Conservation (phyloP, 2,113 vertebrate genomes). For the Halichoeres trimaculatus region DNA sequence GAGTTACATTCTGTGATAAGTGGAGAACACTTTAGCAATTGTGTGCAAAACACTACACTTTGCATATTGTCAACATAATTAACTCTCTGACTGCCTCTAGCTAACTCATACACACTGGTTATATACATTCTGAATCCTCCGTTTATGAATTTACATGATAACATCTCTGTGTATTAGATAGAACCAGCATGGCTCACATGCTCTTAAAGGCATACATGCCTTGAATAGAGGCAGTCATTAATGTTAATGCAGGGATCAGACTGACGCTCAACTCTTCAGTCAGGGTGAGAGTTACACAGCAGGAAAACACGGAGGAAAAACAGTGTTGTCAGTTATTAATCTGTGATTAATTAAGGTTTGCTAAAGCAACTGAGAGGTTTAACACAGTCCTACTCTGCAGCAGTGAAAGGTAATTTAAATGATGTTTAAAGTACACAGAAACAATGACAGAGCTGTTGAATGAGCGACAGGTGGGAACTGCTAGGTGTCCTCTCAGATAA, state of each 20-base stretch:
- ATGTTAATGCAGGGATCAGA: slow-evolving; percentile 20
- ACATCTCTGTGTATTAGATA: background rate
- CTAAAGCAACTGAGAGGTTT: slow-evolving; percentile 21
- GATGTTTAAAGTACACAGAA: background rate
- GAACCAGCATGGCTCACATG: slow-evolving; percentile 3
- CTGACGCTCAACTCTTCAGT: slow-evolving; percentile 24
- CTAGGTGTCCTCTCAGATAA: too few species aligned
- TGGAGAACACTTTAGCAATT: background rate
- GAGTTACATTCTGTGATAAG: too few species aligned
- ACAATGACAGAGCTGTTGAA: background rate
- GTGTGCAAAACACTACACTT: background rate
- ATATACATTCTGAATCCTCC: background rate
- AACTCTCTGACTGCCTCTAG: background rate
- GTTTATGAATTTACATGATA: background rate
- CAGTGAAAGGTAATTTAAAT: background rate
- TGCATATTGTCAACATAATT: background rate
- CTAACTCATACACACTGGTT: background rate
- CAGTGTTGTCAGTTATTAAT: slow-evolving; percentile 22
- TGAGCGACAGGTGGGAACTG: too few species aligned
- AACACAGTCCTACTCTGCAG: background rate
- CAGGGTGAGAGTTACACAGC: slow-evolving; percentile 14
- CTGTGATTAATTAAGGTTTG: slow-evolving; percentile 32
- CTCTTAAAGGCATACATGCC: too few species aligned
- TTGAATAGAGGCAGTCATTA: slow-evolving; percentile 14
- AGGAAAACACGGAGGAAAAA: background rate